Conservation (phyloP, 1,140 invertebrate species). For the Euura saliciscinereae region DNA sequence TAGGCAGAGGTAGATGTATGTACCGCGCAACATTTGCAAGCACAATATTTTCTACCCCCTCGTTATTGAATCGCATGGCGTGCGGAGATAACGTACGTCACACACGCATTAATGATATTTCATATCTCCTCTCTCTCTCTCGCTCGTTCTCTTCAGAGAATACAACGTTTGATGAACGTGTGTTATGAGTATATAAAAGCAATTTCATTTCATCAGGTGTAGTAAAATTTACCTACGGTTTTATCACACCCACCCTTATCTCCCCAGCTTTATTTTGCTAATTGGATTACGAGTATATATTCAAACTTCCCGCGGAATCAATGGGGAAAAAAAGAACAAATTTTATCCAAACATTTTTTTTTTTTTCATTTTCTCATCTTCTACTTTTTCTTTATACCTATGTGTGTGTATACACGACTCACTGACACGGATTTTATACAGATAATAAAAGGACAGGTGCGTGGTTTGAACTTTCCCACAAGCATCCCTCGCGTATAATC, state of each 20-base stretch:
- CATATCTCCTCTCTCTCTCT: background rate
- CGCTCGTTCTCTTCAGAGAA: background rate
- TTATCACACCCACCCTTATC: background rate
- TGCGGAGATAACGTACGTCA: background rate
- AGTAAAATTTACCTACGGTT: constrained; percentile 4
- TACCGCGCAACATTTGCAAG: too few species aligned
- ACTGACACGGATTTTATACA: too few species aligned
- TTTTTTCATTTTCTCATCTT: background rate
- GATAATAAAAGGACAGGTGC: too few species aligned
- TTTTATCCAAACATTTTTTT: background rate
- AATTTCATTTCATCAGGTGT: background rate
- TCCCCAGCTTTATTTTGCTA: background rate
- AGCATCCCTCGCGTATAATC: too few species aligned
- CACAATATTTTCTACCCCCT: background rate
- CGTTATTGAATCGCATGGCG: constrained; percentile 1
- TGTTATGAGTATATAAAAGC: background rate
- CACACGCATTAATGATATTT: background rate
- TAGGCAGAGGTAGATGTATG: too few species aligned
- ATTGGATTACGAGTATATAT: background rate
- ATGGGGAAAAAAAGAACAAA: background rate
- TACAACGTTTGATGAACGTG: background rate
- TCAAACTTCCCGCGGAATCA: background rate
- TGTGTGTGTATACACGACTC: too few species aligned
- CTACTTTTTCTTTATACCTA: background rate
- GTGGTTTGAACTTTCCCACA: too few species aligned